phyloP scores from a whole-genome alignment of 2,797 vertebrate species.

The Thripadectes ignobilis region DNA sequence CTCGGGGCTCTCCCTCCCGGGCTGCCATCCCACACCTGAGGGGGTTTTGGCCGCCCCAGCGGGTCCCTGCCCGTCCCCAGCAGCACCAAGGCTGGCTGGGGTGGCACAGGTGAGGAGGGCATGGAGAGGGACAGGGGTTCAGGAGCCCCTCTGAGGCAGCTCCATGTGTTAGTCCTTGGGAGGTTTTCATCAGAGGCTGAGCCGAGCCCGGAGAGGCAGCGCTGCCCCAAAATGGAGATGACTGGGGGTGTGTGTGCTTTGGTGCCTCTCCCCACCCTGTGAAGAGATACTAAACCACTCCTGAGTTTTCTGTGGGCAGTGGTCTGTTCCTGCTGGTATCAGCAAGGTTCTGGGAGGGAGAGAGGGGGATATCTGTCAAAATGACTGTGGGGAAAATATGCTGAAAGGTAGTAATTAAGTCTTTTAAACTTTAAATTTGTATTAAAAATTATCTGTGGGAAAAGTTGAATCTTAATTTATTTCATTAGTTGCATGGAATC shows the following conservation, averaged over 20 bases:
- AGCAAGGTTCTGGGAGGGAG: neutral
- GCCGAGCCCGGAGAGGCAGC: fast-evolving
- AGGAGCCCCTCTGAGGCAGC: neutral
- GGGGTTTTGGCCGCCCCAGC: fast-evolving
- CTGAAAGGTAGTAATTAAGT: neutral
- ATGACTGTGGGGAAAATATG: constrained; percentile 28
- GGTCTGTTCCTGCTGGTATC: neutral
- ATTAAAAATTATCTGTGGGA: neutral
- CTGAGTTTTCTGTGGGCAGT: neutral
- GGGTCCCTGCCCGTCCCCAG: fast-evolving
- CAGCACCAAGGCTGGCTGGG: fast-evolving
- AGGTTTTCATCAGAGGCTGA: fast-evolving
- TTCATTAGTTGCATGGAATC: neutral
- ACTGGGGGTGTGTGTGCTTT: neutral
- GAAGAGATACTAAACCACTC: fast-evolving
- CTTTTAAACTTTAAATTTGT: neutral
- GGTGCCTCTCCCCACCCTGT: neutral
- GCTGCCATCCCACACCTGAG: no score
- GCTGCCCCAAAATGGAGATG: neutral
- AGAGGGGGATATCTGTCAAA: neutral
- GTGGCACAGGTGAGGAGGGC: no score
- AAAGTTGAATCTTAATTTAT: neutral
- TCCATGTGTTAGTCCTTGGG: neutral
- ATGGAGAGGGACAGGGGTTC: neutral
- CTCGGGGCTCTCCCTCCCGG: fast-evolving